A percentile compares a stretch with the other conserved stretches of the same genome.
Evolutionary conservation across 1,140 invertebrate species (phyloP).

Genomic region (Caerostris extrusa): DNA sequence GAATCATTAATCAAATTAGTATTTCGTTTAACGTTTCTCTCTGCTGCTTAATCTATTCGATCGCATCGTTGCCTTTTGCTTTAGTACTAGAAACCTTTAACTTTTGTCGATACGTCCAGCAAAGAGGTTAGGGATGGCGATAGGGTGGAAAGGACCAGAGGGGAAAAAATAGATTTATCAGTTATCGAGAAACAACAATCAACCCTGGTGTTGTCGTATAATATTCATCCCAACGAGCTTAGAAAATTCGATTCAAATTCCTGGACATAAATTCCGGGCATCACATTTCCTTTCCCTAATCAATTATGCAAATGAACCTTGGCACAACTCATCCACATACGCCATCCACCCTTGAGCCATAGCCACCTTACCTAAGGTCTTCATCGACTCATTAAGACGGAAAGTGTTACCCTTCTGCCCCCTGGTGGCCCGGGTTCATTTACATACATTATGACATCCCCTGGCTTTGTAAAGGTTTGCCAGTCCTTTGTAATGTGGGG

Average conservation of each 20-base stretch:
- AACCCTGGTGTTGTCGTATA: background rate
- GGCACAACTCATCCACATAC: conserved; percentile 7
- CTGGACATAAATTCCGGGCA: conserved; percentile 55
- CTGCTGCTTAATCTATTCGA: background rate
- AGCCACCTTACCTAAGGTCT: background rate
- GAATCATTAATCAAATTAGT: conserved; percentile 43
- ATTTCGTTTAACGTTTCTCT: background rate
- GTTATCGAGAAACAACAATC: conserved; percentile 45
- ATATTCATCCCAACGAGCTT: background rate
- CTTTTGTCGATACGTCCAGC: conserved; percentile 8
- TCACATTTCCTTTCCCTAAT: conserved; percentile 50
- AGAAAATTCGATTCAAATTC: conserved; percentile 46
- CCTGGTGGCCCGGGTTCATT: background rate
- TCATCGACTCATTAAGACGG: conserved; percentile 60
- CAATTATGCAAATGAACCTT: conserved; percentile 63
- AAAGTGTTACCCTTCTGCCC: conserved; percentile 26
- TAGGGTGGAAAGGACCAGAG: background rate
- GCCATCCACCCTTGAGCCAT: background rate
- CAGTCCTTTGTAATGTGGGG: background rate
- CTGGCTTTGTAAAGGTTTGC: conserved; percentile 33
- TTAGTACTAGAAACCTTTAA: background rate
- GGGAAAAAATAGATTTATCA: background rate
- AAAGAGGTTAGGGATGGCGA: background rate
- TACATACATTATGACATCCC: conserved; percentile 66
- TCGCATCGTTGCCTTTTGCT: background rate